Evolutionary conservation across 2,888 invertebrate species (phyloP).

Genomic region (Euzophera pinguis): DNA sequence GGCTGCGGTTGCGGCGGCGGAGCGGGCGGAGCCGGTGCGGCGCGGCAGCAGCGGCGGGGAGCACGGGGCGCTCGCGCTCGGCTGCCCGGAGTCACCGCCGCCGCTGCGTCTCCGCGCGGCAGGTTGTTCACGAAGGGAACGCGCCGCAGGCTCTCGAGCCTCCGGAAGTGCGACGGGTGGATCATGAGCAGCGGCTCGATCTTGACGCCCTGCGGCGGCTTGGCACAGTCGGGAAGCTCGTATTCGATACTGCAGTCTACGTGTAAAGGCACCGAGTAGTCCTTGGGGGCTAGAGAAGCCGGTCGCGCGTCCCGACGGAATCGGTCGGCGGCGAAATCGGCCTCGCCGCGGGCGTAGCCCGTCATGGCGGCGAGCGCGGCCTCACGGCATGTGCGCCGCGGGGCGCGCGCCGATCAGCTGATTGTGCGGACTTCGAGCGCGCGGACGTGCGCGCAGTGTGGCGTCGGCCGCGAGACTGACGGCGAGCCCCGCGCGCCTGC

Average conservation of each 20-base stretch:
- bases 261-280: slow-evolving; percentile 91
- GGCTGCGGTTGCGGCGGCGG: slow-evolving; percentile 45
- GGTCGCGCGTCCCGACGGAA: slow-evolving; percentile 70
- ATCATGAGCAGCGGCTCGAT: slow-evolving; percentile 93
- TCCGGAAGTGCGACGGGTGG: slow-evolving; percentile 93
- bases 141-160: slow-evolving; percentile 90
- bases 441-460: slow-evolving; percentile 55
- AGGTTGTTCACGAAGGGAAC: slow-evolving; percentile 92
- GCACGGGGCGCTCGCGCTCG: slow-evolving; percentile 30
- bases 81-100: slow-evolving; percentile 38
- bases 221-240: slow-evolving; percentile 93
- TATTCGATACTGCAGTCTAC: slow-evolving; percentile 96
- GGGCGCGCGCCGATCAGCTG: slow-evolving; percentile 73
- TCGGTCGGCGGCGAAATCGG: slow-evolving; percentile 73
- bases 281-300: slow-evolving; percentile 82
- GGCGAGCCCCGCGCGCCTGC: slow-evolving; percentile 50
- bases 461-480: slow-evolving; percentile 61
- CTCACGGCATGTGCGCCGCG: slow-evolving; percentile 75
- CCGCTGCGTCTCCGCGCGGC: slow-evolving; percentile 79
- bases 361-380: slow-evolving; percentile 70
- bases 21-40: slow-evolving; percentile 40
- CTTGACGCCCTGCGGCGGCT: slow-evolving; percentile 90
- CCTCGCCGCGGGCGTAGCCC: slow-evolving; percentile 75
- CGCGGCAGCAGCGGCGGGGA: slow-evolving; percentile 36
- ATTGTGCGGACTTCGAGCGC: slow-evolving; percentile 50